These are phyloP conservation scores for Bradypus variegatus DNA, from an alignment of 2,797 vertebrate genomes.

Conservation along the genomic window DNA sequence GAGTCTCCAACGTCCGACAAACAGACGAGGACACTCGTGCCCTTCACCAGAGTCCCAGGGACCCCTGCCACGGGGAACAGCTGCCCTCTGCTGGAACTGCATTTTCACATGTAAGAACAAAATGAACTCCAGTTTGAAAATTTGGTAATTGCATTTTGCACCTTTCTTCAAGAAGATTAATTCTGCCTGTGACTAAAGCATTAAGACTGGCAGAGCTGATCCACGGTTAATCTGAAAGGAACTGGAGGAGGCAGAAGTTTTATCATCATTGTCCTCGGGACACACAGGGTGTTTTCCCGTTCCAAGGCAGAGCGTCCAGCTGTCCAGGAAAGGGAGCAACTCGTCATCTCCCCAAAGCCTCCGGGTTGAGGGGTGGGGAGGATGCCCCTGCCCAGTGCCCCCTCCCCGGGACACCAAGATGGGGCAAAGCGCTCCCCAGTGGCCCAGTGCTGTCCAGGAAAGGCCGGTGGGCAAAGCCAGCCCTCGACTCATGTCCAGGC, in stretches of 20 bases:
- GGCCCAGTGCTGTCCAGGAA: background rate
- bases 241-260: background rate
- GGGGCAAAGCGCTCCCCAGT: background rate
- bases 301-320: background rate
- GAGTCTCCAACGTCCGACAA: no score
- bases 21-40: rapidly evolving
- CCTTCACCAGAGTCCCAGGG: rapidly evolving
- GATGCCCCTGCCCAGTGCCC: no score
- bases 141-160: rapidly evolving
- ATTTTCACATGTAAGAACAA: rapidly evolving
- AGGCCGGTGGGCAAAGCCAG: background rate
- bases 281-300: background rate
- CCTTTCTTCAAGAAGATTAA: background rate
- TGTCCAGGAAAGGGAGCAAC: rapidly evolving
- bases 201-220: background rate
- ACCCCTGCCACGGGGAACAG: no score
- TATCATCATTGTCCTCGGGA: background rate
- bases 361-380: rapidly evolving
- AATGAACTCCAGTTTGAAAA: background rate
- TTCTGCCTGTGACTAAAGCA: background rate
- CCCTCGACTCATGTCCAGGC: rapidly evolving
- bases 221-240: background rate
- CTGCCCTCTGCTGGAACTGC: background rate
- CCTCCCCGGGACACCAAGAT: rapidly evolving
- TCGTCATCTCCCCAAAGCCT: rapidly evolving